phyloP scores from a whole-genome alignment of 2,797 vertebrate genomes.

The Cirrhinus mrigala region DNA sequence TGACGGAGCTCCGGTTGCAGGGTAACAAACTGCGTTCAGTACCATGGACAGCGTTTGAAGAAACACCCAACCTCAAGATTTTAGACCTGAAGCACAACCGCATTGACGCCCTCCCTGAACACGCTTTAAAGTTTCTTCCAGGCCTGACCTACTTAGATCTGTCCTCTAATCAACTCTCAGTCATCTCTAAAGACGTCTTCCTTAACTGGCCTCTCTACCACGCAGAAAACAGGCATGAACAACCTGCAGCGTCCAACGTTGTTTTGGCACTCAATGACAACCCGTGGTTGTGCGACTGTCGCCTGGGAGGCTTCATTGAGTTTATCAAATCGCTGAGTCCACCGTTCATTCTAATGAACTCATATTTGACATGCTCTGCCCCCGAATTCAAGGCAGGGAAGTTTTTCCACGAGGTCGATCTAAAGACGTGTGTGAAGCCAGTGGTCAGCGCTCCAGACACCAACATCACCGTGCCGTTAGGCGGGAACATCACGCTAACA shows the following conservation, averaged over 20 bases:
- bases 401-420: slow-evolving; percentile 87
- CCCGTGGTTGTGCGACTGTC: slow-evolving; percentile 92
- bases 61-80: slow-evolving; percentile 84
- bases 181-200: slow-evolving; percentile 92
- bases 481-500: slow-evolving; percentile 83
- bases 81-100: slow-evolving; percentile 92
- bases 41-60: slow-evolving; percentile 91
- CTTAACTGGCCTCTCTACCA: slow-evolving; percentile 89
- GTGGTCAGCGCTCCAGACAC: slow-evolving; percentile 72
- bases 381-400: slow-evolving; percentile 84
- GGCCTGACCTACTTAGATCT: slow-evolving; percentile 92
- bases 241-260: slow-evolving; percentile 69
- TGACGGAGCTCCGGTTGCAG: slow-evolving; percentile 90
- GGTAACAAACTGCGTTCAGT: slow-evolving; percentile 90
- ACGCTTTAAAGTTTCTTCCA: slow-evolving; percentile 85
- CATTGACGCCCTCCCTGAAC: slow-evolving; percentile 89
- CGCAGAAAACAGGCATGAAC: slow-evolving; percentile 67
- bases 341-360: slow-evolving; percentile 92
- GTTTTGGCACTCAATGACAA: slow-evolving; percentile 90
- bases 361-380: slow-evolving; percentile 87
- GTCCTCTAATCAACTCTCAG: slow-evolving; percentile 90
- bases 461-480: slow-evolving; percentile 80
- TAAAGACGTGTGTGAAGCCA: slow-evolving; percentile 84
- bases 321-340: slow-evolving; percentile 83
- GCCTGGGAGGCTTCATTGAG: slow-evolving; percentile 87